phyloP scores from a whole-genome alignment of 2,888 invertebrate species.

The Melanostoma mellinum region DNA sequence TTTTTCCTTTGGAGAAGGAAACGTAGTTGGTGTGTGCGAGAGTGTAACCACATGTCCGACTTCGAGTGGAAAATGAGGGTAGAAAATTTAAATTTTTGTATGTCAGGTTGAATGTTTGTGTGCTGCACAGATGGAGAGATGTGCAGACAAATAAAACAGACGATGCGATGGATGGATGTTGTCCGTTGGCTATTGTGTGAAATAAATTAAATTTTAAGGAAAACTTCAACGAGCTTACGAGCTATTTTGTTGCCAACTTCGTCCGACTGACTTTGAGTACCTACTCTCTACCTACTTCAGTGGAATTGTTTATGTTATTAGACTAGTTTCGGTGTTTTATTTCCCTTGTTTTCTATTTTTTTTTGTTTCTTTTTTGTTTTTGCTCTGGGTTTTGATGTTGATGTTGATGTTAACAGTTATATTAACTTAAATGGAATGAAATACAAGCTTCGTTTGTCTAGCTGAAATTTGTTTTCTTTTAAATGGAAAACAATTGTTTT shows the following conservation, averaged over 20 bases:
- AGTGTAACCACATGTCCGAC: slow-evolving; percentile 61
- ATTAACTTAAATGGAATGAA: slow-evolving; percentile 28
- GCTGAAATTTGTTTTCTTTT: slow-evolving; percentile 50
- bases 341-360: not conserved
- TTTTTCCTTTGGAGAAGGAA: slow-evolving; percentile 4
- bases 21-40: slow-evolving; percentile 17
- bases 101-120: not conserved
- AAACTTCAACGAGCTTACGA: slow-evolving; percentile 36
- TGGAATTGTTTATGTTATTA: slow-evolving; percentile 44
- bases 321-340: slow-evolving; percentile 29
- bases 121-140: not conserved
- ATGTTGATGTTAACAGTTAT: slow-evolving; percentile 49
- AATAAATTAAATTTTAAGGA: slow-evolving; percentile 63
- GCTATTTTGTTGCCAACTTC: slow-evolving; percentile 32
- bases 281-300: slow-evolving; percentile 1
- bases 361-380: slow-evolving; percentile 1
- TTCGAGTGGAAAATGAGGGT: slow-evolving; percentile 48
- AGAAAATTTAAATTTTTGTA: slow-evolving; percentile 47
- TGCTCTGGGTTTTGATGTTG: not conserved
- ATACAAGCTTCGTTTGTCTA: slow-evolving; percentile 16
- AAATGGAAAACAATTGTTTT: slow-evolving; percentile 58
- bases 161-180: not conserved
- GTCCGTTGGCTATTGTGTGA: slow-evolving; percentile 49
- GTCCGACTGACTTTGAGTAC: not conserved
- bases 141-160: slow-evolving; percentile 15